A percentile compares a stretch with the other conserved stretches of the same genome.
Evolutionary conservation across 2,888 invertebrate genomes (phyloP).

Genomic region (Smittia sp.): DNA sequence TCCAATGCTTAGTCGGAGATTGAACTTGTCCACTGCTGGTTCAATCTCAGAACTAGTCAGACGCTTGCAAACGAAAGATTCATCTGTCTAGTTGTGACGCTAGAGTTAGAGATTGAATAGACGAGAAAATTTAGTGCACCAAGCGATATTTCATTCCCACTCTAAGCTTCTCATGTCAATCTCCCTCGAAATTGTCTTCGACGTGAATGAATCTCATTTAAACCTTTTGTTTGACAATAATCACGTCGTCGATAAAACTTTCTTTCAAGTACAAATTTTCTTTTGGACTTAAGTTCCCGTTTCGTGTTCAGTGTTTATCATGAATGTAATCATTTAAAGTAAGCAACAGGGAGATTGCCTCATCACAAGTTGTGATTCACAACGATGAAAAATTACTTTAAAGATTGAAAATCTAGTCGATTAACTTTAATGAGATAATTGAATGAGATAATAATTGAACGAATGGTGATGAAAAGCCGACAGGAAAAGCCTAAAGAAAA

Average conservation of each 20-base stretch:
- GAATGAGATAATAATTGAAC: no score
- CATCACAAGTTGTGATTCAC: no score
- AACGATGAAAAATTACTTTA: no score
- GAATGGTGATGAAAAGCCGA: no score
- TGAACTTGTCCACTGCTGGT: background rate
- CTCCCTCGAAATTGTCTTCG: slow-evolving; percentile 7
- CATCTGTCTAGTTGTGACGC: slow-evolving; percentile 29
- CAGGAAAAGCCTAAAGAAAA: no score
- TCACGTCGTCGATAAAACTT: background rate
- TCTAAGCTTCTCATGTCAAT: slow-evolving; percentile 4
- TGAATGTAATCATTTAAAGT: background rate
- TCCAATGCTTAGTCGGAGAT: slow-evolving; percentile 41
- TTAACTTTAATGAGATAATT: no score
- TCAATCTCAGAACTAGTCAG: background rate
- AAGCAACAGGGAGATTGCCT: slow-evolving; percentile 19
- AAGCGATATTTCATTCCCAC: slow-evolving; percentile 35
- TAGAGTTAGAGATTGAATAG: slow-evolving; percentile 41
- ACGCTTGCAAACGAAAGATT: slow-evolving; percentile 1
- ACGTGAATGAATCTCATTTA: background rate
- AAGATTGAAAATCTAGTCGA: no score
- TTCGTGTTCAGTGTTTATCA: no score
- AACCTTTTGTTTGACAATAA: slow-evolving; percentile 6
- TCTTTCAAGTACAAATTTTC: background rate
- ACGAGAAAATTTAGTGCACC: slow-evolving; percentile 30
- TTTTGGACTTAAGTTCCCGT: background rate